Base-by-base conservation (phyloP, 1,140 invertebrate genomes). In the Meteorus sp. region DNA sequence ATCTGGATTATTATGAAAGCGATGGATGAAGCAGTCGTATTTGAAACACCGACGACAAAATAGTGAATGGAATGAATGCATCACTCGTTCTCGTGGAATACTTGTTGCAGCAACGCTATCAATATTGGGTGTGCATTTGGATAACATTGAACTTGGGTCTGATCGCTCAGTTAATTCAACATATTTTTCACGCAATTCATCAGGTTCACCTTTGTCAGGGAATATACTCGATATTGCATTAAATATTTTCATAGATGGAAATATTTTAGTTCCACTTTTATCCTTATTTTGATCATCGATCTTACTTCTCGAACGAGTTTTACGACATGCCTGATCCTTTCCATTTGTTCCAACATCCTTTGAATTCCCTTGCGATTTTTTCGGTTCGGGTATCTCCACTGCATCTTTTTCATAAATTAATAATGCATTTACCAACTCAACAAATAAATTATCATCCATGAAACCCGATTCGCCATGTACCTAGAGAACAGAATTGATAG, bases 1-100 rank as follows among this genome's bases (percentile, higher is more conserved):
- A 43, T 91, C 89, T 17, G 31, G 44, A 50, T 55, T 57, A 37
- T 8, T 19, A 4, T 22, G 35, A 6, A 17, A 62, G 80, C 92
- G 89, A 81, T 98, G 96, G 48, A 97, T 79, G 73, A 97, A 96
- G 76, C 97, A 99, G 80, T 99, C 96, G 77, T 98, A 99, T 86
- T 97, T 97, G 76, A 95, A 98, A 80, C 96, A 98, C 8, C 96
- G 82, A 20, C 96, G 81, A 73, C 96, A 99, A 78, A 98, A 98
- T 0, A 98, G 82, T 0, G 94, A 95, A 70, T 97, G 94, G 76
- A 97, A 98, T 2, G 95, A 98, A 80, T 98, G 95, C 88, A 98
- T 91, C 2, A 94, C 95, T 79, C 97, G 92, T 71, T 97, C 95
- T 37, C 94, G 81, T 0, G 90, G 88, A 17, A 97, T 93, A 56